Evolutionary conservation across 2,888 invertebrate genomes (phyloP).

Genomic region (Stenichneumon culpator): DNA sequence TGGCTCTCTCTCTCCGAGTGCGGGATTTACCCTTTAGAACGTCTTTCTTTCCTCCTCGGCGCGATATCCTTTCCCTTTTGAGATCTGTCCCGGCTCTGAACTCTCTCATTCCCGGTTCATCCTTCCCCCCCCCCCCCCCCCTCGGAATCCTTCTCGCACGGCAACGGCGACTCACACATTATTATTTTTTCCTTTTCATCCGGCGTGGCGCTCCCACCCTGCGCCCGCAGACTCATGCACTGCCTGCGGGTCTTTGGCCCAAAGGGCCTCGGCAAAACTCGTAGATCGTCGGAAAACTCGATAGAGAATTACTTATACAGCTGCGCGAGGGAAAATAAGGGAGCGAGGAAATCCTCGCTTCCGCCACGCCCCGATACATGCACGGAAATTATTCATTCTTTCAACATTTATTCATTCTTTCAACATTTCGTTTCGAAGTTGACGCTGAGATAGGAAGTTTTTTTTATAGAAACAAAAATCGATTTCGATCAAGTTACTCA

Average conservation of each 20-base stretch:
- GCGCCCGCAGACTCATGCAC: not conserved
- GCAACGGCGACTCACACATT: not conserved
- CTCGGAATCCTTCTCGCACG: slow-evolving; percentile 2
- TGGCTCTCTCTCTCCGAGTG: slow-evolving; percentile 1
- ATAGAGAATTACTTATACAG: slow-evolving; percentile 22
- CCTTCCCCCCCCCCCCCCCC: not conserved
- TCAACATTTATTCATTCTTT: not conserved
- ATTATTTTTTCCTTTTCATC: slow-evolving; percentile 44
- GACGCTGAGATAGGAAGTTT: not conserved
- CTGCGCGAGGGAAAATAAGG: slow-evolving; percentile 13
- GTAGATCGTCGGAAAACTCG: slow-evolving; percentile 17
- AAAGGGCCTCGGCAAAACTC: slow-evolving; percentile 14
- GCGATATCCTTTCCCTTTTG: slow-evolving; percentile 39
- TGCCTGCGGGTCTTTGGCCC: slow-evolving; percentile 1
- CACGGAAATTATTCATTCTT: not conserved
- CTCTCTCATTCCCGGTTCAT: slow-evolving; percentile 24
- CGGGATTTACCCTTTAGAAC: slow-evolving; percentile 11
- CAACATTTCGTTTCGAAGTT: not conserved
- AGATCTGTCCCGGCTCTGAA: slow-evolving; percentile 28
- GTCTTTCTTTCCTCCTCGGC: slow-evolving; percentile 36
- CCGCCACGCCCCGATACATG: slow-evolving; percentile 11
- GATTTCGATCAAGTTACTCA: not conserved
- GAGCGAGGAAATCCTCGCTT: slow-evolving; percentile 10
- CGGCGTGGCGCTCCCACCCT: not conserved
- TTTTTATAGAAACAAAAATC: not conserved